Evolutionary conservation across 1,140 invertebrate genomes (phyloP).

Genomic region (Stegodyphus mimosarum): DNA sequence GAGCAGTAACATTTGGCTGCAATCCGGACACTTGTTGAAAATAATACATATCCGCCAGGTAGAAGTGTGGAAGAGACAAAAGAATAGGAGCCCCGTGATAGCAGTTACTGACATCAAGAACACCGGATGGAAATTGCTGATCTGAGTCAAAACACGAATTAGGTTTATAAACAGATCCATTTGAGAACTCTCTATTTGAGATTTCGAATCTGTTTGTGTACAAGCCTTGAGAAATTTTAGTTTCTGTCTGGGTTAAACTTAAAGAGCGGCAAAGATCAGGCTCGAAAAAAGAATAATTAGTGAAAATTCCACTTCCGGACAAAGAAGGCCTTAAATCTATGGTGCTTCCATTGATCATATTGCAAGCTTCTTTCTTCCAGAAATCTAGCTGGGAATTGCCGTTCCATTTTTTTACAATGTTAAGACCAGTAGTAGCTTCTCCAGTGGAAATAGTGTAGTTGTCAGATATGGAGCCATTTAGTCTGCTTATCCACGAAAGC

Average conservation of each 20-base stretch:
- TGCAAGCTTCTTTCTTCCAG: conserved; percentile 58
- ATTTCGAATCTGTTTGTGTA: not conserved
- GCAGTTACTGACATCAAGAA: not conserved
- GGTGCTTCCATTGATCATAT: conserved; percentile 1
- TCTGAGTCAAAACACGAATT: not conserved
- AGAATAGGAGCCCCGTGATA: not conserved
- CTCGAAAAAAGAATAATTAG: not conserved
- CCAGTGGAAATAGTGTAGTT: conserved; percentile 17
- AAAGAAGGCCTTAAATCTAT: not conserved
- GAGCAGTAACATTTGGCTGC: not conserved
- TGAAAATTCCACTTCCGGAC: not conserved
- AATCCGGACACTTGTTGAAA: not conserved
- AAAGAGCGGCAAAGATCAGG: conserved; percentile 1
- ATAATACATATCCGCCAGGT: not conserved
- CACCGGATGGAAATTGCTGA: not conserved
- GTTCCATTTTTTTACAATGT: conserved; percentile 71
- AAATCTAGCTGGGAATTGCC: conserved; percentile 71
- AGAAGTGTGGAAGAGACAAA: conserved; percentile 7
- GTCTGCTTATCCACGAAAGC: conserved; percentile 58
- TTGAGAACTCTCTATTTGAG: not conserved
- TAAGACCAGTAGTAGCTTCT: conserved; percentile 69
- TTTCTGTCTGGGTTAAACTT: not conserved
- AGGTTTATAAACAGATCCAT: not conserved
- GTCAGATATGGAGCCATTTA: no score
- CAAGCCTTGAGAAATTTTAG: not conserved